These are phyloP conservation scores for Panagrolaimus sp. DNA, from an alignment of 1,140 invertebrate species.

Conservation along the genomic window DNA sequence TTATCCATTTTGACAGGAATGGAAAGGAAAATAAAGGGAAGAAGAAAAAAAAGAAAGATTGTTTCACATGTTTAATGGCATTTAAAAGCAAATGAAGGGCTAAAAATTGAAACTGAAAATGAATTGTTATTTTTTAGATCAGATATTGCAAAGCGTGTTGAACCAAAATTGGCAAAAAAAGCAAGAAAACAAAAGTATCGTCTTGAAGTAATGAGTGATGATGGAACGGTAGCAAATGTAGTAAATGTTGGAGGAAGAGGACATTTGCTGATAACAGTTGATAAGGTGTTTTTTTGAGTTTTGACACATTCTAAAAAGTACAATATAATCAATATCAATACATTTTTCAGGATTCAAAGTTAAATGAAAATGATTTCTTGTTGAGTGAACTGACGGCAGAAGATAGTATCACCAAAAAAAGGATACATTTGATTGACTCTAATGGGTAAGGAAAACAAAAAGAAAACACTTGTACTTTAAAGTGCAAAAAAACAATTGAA, in stretches of 20 bases:
- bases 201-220: conserved; percentile 9
- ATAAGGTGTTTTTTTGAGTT: conserved; percentile 9
- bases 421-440: conserved; percentile 9
- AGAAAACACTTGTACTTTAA: too few species aligned
- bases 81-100: too few species aligned
- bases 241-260: conserved; percentile 11
- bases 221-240: background rate
- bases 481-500: too few species aligned
- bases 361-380: conserved; percentile 11
- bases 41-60: too few species aligned
- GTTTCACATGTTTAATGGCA: too few species aligned
- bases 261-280: conserved; percentile 9
- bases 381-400: conserved; percentile 2
- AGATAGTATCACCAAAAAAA: conserved; percentile 13
- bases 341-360: conserved; percentile 11
- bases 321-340: background rate
- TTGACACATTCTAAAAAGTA: background rate
- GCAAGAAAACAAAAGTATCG: conserved; percentile 10
- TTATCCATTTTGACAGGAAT: too few species aligned
- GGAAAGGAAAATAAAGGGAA: too few species aligned
- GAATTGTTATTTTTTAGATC: too few species aligned
- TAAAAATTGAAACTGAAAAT: too few species aligned
- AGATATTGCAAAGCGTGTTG: background rate
- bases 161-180: background rate
- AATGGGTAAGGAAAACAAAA: conserved; percentile 5